A percentile compares a stretch with the other conserved stretches of the same genome.
Conservation (phyloP, 2,888 invertebrate genomes). For the Brachylomia viminalis region DNA sequence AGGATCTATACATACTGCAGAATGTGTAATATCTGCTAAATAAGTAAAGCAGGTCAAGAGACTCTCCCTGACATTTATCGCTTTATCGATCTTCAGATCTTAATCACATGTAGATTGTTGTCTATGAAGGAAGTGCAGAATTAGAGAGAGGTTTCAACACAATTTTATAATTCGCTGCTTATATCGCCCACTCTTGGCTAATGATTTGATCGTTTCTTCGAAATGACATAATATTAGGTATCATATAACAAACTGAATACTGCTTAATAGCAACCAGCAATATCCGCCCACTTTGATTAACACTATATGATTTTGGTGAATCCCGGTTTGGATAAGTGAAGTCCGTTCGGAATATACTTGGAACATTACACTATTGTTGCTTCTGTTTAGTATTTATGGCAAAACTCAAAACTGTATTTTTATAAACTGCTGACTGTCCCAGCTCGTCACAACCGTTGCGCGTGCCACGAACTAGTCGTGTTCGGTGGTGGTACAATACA, state of each 20-base stretch:
- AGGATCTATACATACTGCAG: constrained; percentile 8
- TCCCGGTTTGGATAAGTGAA: background rate
- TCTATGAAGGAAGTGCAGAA: constrained; percentile 20
- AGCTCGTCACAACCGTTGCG: background rate
- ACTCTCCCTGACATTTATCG: constrained; percentile 23
- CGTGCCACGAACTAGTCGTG: background rate
- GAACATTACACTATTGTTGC: background rate
- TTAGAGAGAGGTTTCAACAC: constrained; percentile 8
- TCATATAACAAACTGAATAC: background rate
- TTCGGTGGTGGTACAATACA: background rate
- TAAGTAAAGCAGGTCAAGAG: constrained; percentile 30
- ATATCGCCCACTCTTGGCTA: background rate
- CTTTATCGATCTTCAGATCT: constrained; percentile 37
- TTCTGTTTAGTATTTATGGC: background rate
- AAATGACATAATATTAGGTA: constrained; percentile 12
- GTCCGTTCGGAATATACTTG: background rate
- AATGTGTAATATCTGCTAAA: constrained; percentile 25
- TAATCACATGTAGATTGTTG: constrained; percentile 32
- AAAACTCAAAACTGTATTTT: background rate
- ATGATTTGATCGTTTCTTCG: background rate
- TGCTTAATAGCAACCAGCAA: background rate
- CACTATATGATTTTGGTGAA: background rate
- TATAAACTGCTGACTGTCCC: background rate
- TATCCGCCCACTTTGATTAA: background rate
- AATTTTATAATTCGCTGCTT: background rate